Evolutionary conservation across 2,113 vertebrate genomes (phyloP), one percentile per base, ranked within the genome.

Genomic region (Bubo scandiacus): DNA sequence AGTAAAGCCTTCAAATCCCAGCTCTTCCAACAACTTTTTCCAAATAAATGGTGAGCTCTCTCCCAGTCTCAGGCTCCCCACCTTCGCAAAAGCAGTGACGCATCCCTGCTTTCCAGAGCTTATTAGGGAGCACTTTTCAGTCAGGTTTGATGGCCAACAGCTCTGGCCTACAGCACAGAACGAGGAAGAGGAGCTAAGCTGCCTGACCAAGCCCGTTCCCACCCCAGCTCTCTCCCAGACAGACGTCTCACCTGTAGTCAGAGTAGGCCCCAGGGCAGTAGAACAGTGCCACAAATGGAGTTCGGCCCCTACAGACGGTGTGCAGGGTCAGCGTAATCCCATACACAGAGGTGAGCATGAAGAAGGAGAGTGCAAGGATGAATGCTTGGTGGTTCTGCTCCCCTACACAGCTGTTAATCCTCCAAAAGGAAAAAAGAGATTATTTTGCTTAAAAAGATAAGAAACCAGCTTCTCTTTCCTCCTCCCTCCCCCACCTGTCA

Each of bases 361-460:
- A 99, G 98, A 98, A 80, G 94, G 98, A 89, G 57, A 99, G 99
- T 5, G 98, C 99, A 89, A 99, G 98, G 95, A 99, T 98, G 97
- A 99, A 99, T 83, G 98, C 99, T 93, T 98, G 98, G 96, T 99
- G 99, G 96, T 99, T 99, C 92, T 98, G 98, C 97, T 99, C 99
- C 71, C 99, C 99, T 94, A 99, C 99, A 58, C 99, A 99, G 98
- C 98, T 99, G 98, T 99, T 99, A 97, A 99, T 99, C 99, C 99
- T 99, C 97, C 92, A 98, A 95, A 95, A 95, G 86, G 97, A 57
- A 87, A 86, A 40, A 81, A 93, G 20, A 92, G 11, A 87, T 90
- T 86, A 91, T 51, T 95, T 82, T 23, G 17, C 65, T 95, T 88
- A n/a, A 78, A 67, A 88, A 42, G 17, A 80, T 86, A 79, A 74